Evolutionary conservation across 2,888 invertebrate species (phyloP), one percentile per base, ranked within the genome.

Genomic region (Arenicola marina): DNA sequence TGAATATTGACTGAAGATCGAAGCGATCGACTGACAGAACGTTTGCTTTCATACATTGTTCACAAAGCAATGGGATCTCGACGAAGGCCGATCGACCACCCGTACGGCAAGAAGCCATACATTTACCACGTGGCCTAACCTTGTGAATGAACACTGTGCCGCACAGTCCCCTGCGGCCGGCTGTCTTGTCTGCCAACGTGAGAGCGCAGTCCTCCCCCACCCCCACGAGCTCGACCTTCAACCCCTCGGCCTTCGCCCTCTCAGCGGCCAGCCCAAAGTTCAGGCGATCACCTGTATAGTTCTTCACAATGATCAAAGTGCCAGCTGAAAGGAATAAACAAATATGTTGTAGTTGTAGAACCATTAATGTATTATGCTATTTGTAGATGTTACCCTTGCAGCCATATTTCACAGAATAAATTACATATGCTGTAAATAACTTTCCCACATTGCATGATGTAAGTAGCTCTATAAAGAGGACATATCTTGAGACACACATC

Each of bases 121-220:
- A 56, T 31, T 11, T 11, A 48, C 11, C 7, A 18, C n/a, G n/a
- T n/a, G n/a, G n/a, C n/a, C n/a, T n/a, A 7, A 80, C 81, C 80
- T 86, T 86, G 58, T 85, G 78, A 4, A 88, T 73, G 21, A 89
- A 78, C 21, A 87, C 72, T 21, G 86, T 84, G 1, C 88, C 89
- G 71, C 86, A 85, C 29, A 89, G 81, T 21, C 89, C 88, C 81
- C 90, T 80, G 4, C 88, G 85, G 0, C 89, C 89, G 15, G 87
- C 87, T 75, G 73, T 86, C 51, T 73, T 77, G 60, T 74, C 76
- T 83, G 28, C 86, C 84, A 64, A 72, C 32, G 69, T 76, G 11
- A 84, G 75, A 0, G 89, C 88, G 85, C 45, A 89, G 81, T 44
- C 89, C 88, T 83, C 90, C 0, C 88, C 89, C 0, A 91, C 88